Percentiles rank a stretch among this genome's conserved stretches.
Evolutionary conservation across 2,888 invertebrate genomes (phyloP).

Genomic region (Alviniconcha strummeri): DNA sequence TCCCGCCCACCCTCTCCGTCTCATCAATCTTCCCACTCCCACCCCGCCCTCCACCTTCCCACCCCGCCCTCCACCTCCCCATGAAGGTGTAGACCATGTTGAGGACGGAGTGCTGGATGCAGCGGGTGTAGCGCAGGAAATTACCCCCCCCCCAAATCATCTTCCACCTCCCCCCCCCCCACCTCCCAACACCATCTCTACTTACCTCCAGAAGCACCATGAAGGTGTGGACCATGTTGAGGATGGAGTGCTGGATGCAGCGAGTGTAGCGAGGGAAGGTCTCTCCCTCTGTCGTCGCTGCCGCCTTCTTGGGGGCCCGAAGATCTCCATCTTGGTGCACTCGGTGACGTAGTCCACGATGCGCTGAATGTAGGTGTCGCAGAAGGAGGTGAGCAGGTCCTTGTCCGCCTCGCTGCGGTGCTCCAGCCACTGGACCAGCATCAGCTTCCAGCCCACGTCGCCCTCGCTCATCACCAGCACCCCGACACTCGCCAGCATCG

Average conservation of each 20-base stretch:
- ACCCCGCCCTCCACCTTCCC: no score
- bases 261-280: conserved; percentile 54
- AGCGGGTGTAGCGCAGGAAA: conserved; percentile 54
- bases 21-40: no score
- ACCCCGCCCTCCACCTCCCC: no score
- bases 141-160: neutral
- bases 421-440: conserved; percentile 70
- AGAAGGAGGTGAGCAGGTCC: conserved; percentile 59
- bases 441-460: conserved; percentile 71
- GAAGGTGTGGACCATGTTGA: conserved; percentile 70
- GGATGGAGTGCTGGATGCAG: conserved; percentile 61
- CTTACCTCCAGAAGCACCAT: conserved; percentile 69
- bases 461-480: conserved; percentile 63
- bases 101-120: conserved; percentile 62
- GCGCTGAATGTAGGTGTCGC: conserved; percentile 66
- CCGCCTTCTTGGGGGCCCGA: conserved; percentile 41
- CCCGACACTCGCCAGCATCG: conserved; percentile 68
- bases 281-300: neutral
- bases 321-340: conserved; percentile 61
- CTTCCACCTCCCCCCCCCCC: neutral
- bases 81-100: conserved; percentile 70
- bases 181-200: neutral
- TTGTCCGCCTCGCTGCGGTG: conserved; percentile 62
- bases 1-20: neutral
- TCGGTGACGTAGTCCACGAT: conserved; percentile 59